phyloP scores from a whole-genome alignment of 2,113 vertebrate genomes.

The Etia nguti region DNA sequence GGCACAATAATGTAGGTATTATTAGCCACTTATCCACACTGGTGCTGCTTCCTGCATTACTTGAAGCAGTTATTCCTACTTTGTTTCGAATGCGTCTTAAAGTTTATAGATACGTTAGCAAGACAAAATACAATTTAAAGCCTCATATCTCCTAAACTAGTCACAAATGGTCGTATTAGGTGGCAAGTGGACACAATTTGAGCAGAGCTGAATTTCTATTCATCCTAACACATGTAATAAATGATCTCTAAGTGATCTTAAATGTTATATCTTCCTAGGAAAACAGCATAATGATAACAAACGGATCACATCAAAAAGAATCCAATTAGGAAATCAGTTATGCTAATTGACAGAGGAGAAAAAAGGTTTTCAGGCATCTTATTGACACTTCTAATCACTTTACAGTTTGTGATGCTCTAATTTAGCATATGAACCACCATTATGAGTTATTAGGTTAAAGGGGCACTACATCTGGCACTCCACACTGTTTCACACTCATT shows the following conservation, averaged over 20 bases:
- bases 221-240: neutral
- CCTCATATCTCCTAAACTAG: neutral
- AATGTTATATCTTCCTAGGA: neutral
- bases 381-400: conserved; percentile 28
- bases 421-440: conserved; percentile 21
- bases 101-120: neutral
- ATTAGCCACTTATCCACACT: neutral
- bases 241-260: neutral
- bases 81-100: neutral
- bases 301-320: neutral
- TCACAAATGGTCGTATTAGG: neutral
- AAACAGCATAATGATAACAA: neutral
- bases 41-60: neutral
- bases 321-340: neutral
- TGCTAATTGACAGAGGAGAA: neutral
- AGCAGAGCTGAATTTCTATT: neutral
- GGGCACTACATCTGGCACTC: conserved; percentile 42
- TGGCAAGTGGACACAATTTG: neutral
- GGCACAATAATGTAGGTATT: neutral
- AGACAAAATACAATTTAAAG: neutral
- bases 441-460: conserved; percentile 49
- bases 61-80: neutral
- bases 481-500: conserved; percentile 51
- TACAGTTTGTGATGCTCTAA: conserved; percentile 10
- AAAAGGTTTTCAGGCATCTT: neutral